Evolutionary conservation across 2,888 invertebrate genomes (phyloP).

Genomic region (Dastarcus helophoroides): DNA sequence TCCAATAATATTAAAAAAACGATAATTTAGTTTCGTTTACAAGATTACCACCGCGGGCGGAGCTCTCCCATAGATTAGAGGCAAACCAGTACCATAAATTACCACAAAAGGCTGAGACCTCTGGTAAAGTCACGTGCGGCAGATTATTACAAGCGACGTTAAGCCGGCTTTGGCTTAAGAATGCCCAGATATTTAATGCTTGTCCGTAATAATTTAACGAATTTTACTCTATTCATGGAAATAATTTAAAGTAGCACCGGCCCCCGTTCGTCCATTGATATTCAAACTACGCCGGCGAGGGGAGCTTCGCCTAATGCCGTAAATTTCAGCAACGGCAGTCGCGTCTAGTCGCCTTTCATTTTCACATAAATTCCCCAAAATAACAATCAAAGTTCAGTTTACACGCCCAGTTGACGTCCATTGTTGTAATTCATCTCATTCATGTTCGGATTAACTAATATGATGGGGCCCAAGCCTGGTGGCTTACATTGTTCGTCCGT

Average conservation of each 20-base stretch:
- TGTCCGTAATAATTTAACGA: slow-evolving; percentile 14
- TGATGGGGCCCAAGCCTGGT: slow-evolving; percentile 11
- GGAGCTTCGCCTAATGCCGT: slow-evolving; percentile 13
- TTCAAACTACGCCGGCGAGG: slow-evolving; percentile 13
- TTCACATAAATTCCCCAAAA: slow-evolving; percentile 24
- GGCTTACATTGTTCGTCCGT: too few relatives aligned
- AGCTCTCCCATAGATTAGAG: too few relatives aligned
- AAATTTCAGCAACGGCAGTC: slow-evolving; percentile 14
- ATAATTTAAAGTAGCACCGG: slow-evolving; percentile 10
- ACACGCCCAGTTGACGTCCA: slow-evolving; percentile 30
- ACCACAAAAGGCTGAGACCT: too few relatives aligned
- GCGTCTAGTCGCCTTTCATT: slow-evolving; percentile 14
- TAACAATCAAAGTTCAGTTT: slow-evolving; percentile 27
- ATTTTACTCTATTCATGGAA: slow-evolving; percentile 12
- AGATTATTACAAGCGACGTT: slow-evolving; percentile 12
- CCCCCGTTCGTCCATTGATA: slow-evolving; percentile 12
- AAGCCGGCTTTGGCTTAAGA: slow-evolving; percentile 10
- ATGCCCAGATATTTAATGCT: slow-evolving; percentile 16
- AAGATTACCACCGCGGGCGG: too few relatives aligned
- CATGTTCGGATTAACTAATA: slow-evolving; percentile 24
- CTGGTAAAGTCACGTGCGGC: slow-evolving; percentile 15
- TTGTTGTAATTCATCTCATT: slow-evolving; percentile 25
- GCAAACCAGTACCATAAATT: too few relatives aligned
- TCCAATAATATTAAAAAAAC: too few relatives aligned
- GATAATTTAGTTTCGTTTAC: too few relatives aligned